phyloP scores from a whole-genome alignment of 1,140 invertebrate species.

The Drosophila ananassae region DNA sequence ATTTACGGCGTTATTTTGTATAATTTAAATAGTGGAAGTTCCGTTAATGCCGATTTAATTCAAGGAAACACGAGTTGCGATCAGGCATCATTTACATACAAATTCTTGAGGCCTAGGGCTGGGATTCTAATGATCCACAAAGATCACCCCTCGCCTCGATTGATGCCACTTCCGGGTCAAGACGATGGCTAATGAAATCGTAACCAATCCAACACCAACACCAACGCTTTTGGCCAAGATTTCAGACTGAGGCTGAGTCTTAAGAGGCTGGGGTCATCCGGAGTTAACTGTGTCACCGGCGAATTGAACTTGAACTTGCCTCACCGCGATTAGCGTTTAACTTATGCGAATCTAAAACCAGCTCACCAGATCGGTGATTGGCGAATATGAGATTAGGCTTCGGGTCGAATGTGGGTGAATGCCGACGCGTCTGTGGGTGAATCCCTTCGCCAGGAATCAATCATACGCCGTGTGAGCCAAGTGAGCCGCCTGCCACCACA shows the following conservation, averaged over 20 bases:
- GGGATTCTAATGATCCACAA: constrained; percentile 59
- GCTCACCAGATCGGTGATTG: constrained; percentile 4
- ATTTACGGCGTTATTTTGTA: constrained; percentile 5
- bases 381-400: constrained; percentile 24
- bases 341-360: constrained; percentile 25
- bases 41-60: constrained; percentile 39
- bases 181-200: constrained; percentile 35
- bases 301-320: constrained; percentile 77
- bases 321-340: constrained; percentile 12
- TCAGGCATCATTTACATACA: constrained; percentile 60
- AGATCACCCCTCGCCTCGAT: constrained; percentile 27
- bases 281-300: constrained; percentile 77
- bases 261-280: constrained; percentile 61
- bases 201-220: constrained; percentile 10
- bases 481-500: background rate
- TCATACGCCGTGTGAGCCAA: constrained; percentile 57
- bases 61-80: constrained; percentile 58
- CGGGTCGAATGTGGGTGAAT: constrained; percentile 32
- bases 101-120: constrained; percentile 60
- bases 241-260: constrained; percentile 12
- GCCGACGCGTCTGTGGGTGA: constrained; percentile 13
- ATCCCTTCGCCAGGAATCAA: constrained; percentile 52
- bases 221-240: constrained; percentile 17
- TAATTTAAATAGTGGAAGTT: constrained; percentile 33
- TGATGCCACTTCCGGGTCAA: constrained; percentile 70